Base-by-base conservation (phyloP, 2,888 invertebrate genomes). In the Andrena haemorrhoa region DNA sequence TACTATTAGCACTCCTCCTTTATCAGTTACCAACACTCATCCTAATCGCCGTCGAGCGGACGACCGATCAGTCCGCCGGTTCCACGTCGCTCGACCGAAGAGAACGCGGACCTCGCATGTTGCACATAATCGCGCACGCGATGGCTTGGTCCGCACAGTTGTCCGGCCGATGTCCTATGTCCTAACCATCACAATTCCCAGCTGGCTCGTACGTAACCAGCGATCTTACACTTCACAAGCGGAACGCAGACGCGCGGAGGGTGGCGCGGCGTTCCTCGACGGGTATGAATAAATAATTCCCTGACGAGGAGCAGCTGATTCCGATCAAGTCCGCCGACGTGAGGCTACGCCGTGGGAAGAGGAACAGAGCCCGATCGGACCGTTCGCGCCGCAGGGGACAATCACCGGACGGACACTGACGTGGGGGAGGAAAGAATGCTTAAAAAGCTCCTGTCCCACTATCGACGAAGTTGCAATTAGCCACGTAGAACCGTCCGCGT, bases 41-140 rank as follows among this genome's bases (percentile, higher is more conserved):
- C 64, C 63, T 73, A 29, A 41, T 65, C 71, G 63, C 66, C 56
- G 20, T 53, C 58, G 66, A 75, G 58, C 51, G 66, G 41, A 51
- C 41, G 56, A 61, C 31, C 66, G 66, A 71, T 83, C 79, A 78
- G 75, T 81, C 61, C 63, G 31, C 63, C 60, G 63, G 65, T 64
- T 75, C 41, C 0, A 33, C 35, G 53, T 35, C 49, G 61, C 63
- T 76, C 64, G 49, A 31, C 56, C 53, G 66, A 49, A 35, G 41
- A 56, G 75, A 56, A 47, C 78, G 66, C 53, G 58, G 74, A 58
- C 79, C 76, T 75, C 76, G 73, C 86, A 86, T 86, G 56, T 33
- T 71, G 77, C 68, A 76, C 71, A n/a, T 63, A 51, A 47, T 71
- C 78, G 49, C 47, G 72, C 26, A 23, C 64, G 60, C 70, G 35